Conservation (phyloP, 1,140 invertebrate species). For the Trichonephila clavipes region DNA sequence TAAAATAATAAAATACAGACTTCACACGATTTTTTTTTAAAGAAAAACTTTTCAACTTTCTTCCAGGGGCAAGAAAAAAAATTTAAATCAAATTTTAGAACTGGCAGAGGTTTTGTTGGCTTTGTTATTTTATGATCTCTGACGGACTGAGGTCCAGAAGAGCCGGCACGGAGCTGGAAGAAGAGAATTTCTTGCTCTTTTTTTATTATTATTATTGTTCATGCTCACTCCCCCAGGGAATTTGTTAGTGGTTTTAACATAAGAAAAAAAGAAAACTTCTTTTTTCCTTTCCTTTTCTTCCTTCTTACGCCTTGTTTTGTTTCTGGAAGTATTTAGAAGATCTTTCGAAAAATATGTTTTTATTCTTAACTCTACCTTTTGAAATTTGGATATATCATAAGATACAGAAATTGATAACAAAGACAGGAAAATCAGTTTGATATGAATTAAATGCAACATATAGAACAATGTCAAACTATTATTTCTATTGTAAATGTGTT, state of each 20-base stretch:
- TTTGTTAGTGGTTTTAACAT: conserved; percentile 56
- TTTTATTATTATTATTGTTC: not conserved
- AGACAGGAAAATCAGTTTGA: no score
- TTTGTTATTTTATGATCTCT: conserved; percentile 51
- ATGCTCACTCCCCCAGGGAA: conserved; percentile 6
- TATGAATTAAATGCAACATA: no score
- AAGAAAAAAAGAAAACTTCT: conserved; percentile 38
- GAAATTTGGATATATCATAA: no score
- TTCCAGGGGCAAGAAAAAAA: not conserved
- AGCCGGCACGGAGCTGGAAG: not conserved
- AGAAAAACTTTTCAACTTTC: conserved; percentile 45
- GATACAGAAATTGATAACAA: no score
- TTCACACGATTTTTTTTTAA: not conserved
- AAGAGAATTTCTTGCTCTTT: not conserved
- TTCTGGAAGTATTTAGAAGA: not conserved
- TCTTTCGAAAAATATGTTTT: not conserved
- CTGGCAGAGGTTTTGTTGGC: conserved; percentile 44
- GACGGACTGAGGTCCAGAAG: conserved; percentile 24
- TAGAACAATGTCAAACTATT: no score
- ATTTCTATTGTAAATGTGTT: no score
- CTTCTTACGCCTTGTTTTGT: not conserved
- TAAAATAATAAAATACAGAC: conserved; percentile 33
- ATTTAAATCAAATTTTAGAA: conserved; percentile 57
- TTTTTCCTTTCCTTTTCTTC: not conserved
- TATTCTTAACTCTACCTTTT: not conserved